Conservation (phyloP, 1,140 invertebrate species). For the Macrobrachium rosenbergii region DNA sequence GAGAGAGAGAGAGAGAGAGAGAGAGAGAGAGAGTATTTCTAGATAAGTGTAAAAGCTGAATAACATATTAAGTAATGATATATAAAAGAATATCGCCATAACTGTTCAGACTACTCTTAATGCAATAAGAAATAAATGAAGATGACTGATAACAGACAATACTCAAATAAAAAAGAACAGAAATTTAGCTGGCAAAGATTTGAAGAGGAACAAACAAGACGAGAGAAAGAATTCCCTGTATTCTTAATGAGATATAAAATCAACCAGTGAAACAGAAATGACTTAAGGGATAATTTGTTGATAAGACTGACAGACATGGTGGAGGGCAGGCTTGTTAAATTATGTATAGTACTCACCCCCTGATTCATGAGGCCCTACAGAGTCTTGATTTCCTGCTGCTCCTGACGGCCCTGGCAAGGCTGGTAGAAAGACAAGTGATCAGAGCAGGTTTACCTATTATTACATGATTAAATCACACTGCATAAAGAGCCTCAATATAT, state of each 20-base stretch:
- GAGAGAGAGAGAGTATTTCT: background rate
- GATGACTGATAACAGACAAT: no score
- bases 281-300: background rate
- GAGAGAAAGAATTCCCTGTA: no score
- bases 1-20: constrained; percentile 27
- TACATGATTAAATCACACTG: background rate
- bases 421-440: background rate
- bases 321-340: constrained; percentile 46
- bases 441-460: background rate
- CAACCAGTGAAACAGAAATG: no score
- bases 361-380: constrained; percentile 42
- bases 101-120: no score
- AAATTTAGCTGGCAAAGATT: no score
- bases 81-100: background rate
- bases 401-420: constrained; percentile 56
- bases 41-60: background rate
- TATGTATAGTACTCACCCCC: constrained; percentile 49
- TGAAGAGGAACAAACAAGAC: no score
- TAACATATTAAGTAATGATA: background rate
- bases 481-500: background rate
- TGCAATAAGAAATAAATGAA: no score
- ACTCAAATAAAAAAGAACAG: no score
- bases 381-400: constrained; percentile 42
- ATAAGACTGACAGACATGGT: constrained; percentile 17
- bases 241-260: no score